phyloP scores from a whole-genome alignment of 2,797 vertebrate genomes.

The Halcyon smyrnensis region DNA sequence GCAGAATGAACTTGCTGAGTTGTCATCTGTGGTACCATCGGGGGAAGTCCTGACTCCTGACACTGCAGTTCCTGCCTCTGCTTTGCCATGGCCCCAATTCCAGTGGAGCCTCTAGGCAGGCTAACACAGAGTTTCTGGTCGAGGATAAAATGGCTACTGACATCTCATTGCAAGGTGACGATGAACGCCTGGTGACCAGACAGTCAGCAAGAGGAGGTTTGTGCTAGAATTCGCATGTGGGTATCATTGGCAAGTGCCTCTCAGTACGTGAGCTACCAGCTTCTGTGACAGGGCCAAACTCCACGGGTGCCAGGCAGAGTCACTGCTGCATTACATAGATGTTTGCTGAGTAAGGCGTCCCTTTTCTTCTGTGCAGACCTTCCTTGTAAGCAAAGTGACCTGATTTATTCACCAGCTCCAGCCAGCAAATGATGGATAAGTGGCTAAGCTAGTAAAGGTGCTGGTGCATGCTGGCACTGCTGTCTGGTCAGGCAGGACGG shows the following conservation, averaged over 20 bases:
- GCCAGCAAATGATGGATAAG: not conserved
- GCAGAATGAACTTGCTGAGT: slow-evolving; percentile 77
- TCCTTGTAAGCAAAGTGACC: not conserved
- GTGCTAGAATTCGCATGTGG: fast-evolving
- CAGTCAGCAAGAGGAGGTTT: not conserved
- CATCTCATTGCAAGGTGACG: not conserved
- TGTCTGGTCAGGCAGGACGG: not conserved
- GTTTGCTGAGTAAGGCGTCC: not conserved
- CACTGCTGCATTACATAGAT: not conserved
- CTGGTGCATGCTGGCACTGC: not conserved
- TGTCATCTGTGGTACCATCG: slow-evolving; percentile 42
- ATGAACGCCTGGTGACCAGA: fast-evolving
- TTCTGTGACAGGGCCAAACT: not conserved
- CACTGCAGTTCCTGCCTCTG: slow-evolving; percentile 41
- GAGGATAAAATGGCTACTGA: not conserved
- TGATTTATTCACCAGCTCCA: not conserved
- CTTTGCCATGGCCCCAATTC: slow-evolving; percentile 21
- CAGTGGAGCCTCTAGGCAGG: not conserved
- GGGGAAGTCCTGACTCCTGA: slow-evolving; percentile 78
- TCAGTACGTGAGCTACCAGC: fast-evolving
- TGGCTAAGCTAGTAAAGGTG: not conserved
- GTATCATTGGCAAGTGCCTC: not conserved
- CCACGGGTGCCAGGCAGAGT: not conserved
- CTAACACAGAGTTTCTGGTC: not conserved
- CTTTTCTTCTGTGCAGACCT: not conserved